Evolutionary conservation across 2,888 invertebrate species (phyloP).

Genomic region (Orthonychiurus folsomi): DNA sequence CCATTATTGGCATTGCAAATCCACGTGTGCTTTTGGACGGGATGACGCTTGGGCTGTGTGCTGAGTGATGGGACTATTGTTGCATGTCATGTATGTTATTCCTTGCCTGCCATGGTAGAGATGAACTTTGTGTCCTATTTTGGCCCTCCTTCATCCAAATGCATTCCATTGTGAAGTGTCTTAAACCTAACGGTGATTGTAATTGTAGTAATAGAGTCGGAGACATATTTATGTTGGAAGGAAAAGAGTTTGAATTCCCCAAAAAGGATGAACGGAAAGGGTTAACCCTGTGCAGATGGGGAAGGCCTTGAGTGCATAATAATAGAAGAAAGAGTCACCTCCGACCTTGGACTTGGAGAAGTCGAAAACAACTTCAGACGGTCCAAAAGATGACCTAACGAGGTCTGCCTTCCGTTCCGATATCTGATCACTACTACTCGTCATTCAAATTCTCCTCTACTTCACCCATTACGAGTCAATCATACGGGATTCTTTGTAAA

Average conservation of each 20-base stretch:
- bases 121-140: not conserved
- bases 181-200: no score
- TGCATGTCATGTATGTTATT: no score
- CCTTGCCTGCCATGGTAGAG: not conserved
- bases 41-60: no score
- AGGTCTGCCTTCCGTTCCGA: slow-evolving; percentile 1
- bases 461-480: not conserved
- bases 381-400: slow-evolving; percentile 16
- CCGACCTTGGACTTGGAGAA: slow-evolving; percentile 12
- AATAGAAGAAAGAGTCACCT: not conserved
- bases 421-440: not conserved
- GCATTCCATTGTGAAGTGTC: no score
- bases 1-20: not conserved
- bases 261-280: no score
- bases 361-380: slow-evolving; percentile 13
- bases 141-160: not conserved
- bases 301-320: not conserved
- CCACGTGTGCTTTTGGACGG: no score
- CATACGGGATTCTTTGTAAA: not conserved
- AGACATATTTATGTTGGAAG: no score
- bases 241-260: no score
- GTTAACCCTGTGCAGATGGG: not conserved
- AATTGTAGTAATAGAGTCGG: no score
- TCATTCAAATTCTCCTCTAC: no score
- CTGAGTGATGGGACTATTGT: no score